These are phyloP conservation scores for Icerya purchasi DNA, from an alignment of 2,888 invertebrate species.

Conservation along the genomic window DNA sequence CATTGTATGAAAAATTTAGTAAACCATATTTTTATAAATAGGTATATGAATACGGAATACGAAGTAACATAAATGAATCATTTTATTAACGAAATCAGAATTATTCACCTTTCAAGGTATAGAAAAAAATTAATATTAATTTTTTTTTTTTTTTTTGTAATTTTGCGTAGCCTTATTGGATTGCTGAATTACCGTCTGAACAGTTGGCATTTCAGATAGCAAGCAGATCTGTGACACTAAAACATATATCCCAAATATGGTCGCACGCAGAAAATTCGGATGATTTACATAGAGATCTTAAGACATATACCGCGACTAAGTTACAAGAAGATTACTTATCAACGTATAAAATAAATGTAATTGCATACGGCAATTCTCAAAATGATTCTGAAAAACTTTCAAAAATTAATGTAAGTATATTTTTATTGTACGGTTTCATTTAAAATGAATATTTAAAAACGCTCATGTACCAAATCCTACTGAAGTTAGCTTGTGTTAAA, in stretches of 20 bases:
- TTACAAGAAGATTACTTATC: slow-evolving; percentile 36
- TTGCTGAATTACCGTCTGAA: slow-evolving; percentile 54
- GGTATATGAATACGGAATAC: no score
- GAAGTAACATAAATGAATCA: no score
- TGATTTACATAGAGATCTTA: slow-evolving; percentile 41
- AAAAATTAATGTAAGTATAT: slow-evolving; percentile 54
- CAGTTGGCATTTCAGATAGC: slow-evolving; percentile 46
- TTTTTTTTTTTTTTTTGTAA: no score
- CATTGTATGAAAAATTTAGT: no score
- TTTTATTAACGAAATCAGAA: no score
- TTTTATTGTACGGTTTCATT: background rate
- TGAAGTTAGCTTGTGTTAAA: background rate
- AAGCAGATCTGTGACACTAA: slow-evolving; percentile 56
- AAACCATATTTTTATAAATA: no score
- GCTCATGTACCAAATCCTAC: no score
- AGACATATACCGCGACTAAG: slow-evolving; percentile 32
- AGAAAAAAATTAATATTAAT: no score
- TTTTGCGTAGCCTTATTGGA: slow-evolving; percentile 53
- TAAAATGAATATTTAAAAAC: background rate
- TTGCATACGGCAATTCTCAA: slow-evolving; percentile 74
- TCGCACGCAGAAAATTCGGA: slow-evolving; percentile 35
- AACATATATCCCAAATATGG: slow-evolving; percentile 65
- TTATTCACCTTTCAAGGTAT: no score
- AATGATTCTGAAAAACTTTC: slow-evolving; percentile 56
- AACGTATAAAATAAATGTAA: slow-evolving; percentile 59